Evolutionary conservation across 2,888 invertebrate species (phyloP), one percentile per base, ranked within the genome.

Genomic region (Xanthia togata): DNA sequence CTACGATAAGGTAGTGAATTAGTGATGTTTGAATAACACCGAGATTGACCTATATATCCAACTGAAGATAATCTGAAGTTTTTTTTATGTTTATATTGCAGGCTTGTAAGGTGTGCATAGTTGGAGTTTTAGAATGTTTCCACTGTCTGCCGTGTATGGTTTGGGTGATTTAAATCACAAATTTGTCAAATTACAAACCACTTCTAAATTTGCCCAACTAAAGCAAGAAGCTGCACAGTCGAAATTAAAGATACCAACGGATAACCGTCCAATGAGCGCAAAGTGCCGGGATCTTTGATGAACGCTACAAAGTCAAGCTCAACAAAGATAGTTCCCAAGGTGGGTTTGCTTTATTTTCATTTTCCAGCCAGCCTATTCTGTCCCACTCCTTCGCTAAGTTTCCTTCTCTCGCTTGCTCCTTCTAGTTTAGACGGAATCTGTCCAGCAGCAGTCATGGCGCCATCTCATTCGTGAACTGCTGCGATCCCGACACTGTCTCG

Each of bases 201-300:
- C 93, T 99, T 99, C 93, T 88, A 98, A 90, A 98, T 99, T 69
- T 99, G 99, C 99, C 98, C 99, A 0, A 98, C 98, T 4, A 98
- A 99, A 89, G 98, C 98, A 5, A 44, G 26, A 44, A 44, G 4
- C 23, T 78, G 26, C 80, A 83, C 26, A 76, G 59, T 20, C 87
- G 81, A 63, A 80, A 72, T 31, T 76, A 81, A 20, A 72, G 76
- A n/a, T 84, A 88, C 14, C 47, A 60, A 44, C 44, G 20, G 83
- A 87, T 4, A 77, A 23, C 67, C 86, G 70, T 62, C 65, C 17
- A 73, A 63, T 41, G 92, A 93, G 23, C 86, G 91, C 4, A 93
- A 90, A 70, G 75, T 90, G 2, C 90, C 92, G 0, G 92, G 93
- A 2, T 96, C 96, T 0, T 84, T 96, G 44, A 97, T 97, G 91